These are phyloP conservation scores for Clitarchus hookeri DNA, from an alignment of 2,888 invertebrate species.

Conservation along the genomic window DNA sequence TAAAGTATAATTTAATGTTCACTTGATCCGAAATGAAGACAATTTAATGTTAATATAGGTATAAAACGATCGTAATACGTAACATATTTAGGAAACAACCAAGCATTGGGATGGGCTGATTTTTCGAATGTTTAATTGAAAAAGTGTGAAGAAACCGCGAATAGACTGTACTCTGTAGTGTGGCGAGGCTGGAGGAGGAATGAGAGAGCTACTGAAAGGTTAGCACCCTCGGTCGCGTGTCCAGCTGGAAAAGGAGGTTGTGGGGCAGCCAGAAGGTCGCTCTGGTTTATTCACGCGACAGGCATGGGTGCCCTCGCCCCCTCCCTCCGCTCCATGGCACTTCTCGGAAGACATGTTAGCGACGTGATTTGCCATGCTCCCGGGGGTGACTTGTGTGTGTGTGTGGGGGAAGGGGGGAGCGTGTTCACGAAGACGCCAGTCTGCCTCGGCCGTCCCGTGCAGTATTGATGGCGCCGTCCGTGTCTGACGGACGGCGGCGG, in stretches of 20 bases:
- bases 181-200: too few relatives aligned
- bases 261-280: not conserved
- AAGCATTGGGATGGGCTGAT: too few relatives aligned
- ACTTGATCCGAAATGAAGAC: too few relatives aligned
- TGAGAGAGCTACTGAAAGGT: not conserved
- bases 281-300: slow-evolving; percentile 14
- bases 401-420: not conserved
- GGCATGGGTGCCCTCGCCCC: not conserved
- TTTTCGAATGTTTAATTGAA: too few relatives aligned
- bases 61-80: too few relatives aligned
- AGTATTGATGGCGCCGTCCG: not conserved
- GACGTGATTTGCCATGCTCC: not conserved
- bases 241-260: not conserved
- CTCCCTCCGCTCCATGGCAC: not conserved
- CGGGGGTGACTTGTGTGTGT: too few relatives aligned
- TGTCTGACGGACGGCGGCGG: too few relatives aligned
- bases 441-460: not conserved
- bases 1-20: too few relatives aligned
- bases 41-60: too few relatives aligned
- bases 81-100: too few relatives aligned
- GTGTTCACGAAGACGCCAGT: not conserved
- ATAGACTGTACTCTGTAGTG: too few relatives aligned
- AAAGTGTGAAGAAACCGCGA: too few relatives aligned
- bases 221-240: not conserved
- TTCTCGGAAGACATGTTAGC: not conserved